These are phyloP conservation scores for Latheticus oryzae DNA, from an alignment of 2,888 invertebrate genomes.

Conservation along the genomic window DNA sequence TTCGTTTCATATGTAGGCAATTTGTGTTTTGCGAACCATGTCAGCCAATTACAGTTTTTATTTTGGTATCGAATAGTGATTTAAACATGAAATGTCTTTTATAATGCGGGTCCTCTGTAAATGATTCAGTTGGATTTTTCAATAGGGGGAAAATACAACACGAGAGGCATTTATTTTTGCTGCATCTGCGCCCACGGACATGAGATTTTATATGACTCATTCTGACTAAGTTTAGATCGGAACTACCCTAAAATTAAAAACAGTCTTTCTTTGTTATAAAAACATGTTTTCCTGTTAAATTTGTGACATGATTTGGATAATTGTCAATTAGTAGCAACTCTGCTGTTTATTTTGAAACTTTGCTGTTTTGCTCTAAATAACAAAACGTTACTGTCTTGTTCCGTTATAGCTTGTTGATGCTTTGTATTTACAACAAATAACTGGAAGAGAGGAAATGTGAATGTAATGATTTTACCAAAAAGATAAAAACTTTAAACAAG, in stretches of 20 bases:
- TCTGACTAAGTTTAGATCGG: conserved; percentile 33
- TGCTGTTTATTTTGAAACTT: conserved; percentile 2
- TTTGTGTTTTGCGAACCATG: conserved; percentile 20
- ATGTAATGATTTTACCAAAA: conserved; percentile 8
- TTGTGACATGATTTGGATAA: neutral
- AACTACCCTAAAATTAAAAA: conserved; percentile 25
- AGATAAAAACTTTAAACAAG: conserved; percentile 14
- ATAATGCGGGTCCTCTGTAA: conserved; percentile 13
- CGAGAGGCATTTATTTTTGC: conserved; percentile 17
- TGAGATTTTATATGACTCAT: conserved; percentile 37
- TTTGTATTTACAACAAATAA: conserved; percentile 6
- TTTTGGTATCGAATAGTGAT: conserved; percentile 4
- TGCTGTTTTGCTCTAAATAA: conserved; percentile 12
- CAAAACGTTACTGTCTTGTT: neutral
- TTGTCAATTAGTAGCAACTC: too few relatives aligned
- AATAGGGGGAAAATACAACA: conserved; percentile 15
- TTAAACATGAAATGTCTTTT: conserved; percentile 7
- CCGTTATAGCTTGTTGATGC: conserved; percentile 1
- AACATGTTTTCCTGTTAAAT: conserved; percentile 5
- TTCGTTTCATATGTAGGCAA: conserved; percentile 6
- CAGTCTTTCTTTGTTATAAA: conserved; percentile 19
- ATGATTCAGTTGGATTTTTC: conserved; percentile 29
- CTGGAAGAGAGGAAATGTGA: conserved; percentile 12
- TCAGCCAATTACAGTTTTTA: conserved; percentile 15
- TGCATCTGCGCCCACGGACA: conserved; percentile 32